Base-by-base conservation (phyloP, 2,797 vertebrate genomes). In the Hipposideros larvatus region DNA sequence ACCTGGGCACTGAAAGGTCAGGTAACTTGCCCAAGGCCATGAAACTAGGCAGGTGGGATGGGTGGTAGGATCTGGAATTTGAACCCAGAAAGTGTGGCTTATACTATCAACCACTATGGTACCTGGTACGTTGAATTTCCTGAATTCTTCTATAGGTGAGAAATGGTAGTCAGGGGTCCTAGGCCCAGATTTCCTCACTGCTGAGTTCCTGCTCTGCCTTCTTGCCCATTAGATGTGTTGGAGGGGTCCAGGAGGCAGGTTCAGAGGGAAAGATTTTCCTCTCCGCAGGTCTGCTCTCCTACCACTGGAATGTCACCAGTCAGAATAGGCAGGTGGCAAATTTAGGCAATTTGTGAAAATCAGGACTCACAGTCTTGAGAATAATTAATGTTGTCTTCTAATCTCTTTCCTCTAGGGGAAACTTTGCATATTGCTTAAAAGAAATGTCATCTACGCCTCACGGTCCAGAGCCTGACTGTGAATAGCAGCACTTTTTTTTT, bases 361-460 rank as follows among this genome's bases (percentile, higher is more conserved):
- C 90, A 96, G 94, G 85, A 94, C 84, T 97, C 94, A 71, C 61
- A 79, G 94, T 96, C 93, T 97, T 94, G 84, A 98, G 96, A 97
- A 97, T 98, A 98, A 97, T 97, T 97, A 97, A 98, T 97, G 80
- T 95, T 98, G 93, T 96, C 96, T 98, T 90, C 93, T 97, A 97
- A 98, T 98, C 97, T 93, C 96, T 98, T 97, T 96, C 85, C 97
- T 98, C 97, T 80, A 16, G 96, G 88, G 96, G 66, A 97, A 97
- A 95, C 89, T 96, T 93, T 97, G 95, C 97, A 96, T 95, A 94
- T 92, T 93, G 96, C 96, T 97, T 98, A 94, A 97, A 98, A 97
- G 96, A 98, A 98, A 98, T 97, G 98, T 96, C 98, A 98, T 96
- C 97, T 92, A 84, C 0, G 65, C 87, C 93, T 97, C 92, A 96